Percentiles rank a stretch among this genome's conserved stretches.
Conservation (phyloP, 2,888 invertebrate genomes). For the Cactoblastis cactorum region DNA sequence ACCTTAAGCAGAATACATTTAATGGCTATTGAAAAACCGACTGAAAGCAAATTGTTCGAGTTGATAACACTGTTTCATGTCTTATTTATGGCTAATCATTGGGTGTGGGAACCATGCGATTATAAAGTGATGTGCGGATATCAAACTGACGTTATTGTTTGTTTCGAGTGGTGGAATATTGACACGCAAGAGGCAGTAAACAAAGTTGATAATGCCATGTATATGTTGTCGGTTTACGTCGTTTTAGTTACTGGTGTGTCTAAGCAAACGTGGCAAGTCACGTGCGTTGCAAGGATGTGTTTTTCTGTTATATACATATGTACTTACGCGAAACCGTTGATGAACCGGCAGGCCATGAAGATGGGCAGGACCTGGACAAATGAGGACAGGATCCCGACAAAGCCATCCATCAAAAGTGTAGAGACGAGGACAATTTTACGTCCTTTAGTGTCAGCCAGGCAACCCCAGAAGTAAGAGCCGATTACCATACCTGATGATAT, state of each 20-base stretch:
- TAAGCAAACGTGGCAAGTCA: conserved; percentile 11
- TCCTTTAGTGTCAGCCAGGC: conserved; percentile 90
- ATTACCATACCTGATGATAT: conserved; percentile 84
- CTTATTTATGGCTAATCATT: conserved; percentile 31
- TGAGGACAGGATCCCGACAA: conserved; percentile 85
- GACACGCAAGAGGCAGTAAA: conserved; percentile 3
- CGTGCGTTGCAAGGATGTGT: conserved; percentile 8
- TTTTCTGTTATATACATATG: neutral
- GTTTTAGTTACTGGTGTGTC: neutral
- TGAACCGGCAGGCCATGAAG: conserved; percentile 85
- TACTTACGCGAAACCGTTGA: conserved; percentile 90
- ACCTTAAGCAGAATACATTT: conserved; percentile 9
- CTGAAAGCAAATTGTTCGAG: conserved; percentile 20
- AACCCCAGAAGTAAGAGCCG: conserved; percentile 92
- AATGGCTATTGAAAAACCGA: conserved; percentile 21
- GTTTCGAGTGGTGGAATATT: conserved; percentile 19
- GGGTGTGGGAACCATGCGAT: conserved; percentile 37
- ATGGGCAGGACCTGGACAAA: conserved; percentile 85
- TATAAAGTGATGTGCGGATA: conserved; percentile 29
- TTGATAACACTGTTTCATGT: conserved; percentile 32
- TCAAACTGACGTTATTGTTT: conserved; percentile 36
- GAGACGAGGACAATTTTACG: conserved; percentile 86
- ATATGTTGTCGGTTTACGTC: neutral
- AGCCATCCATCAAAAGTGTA: conserved; percentile 85
- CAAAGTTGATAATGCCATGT: neutral